Evolutionary conservation across 2,113 vertebrate genomes (phyloP).

Genomic region (Patagioenas fasciata): DNA sequence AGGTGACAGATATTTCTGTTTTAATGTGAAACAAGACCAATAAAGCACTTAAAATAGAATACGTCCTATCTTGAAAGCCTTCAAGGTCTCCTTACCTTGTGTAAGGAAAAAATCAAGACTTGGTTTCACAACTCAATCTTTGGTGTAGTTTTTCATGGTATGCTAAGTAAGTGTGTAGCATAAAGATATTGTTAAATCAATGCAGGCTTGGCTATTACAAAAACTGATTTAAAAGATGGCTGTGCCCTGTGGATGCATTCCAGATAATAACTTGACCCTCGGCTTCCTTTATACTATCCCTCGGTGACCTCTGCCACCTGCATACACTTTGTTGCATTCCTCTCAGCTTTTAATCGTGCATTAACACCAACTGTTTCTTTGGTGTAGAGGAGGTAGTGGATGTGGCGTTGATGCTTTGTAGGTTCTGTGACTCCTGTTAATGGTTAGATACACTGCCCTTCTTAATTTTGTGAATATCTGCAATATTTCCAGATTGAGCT

Average conservation of each 20-base stretch:
- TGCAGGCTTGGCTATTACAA: constrained; percentile 21
- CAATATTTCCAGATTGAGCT: not conserved
- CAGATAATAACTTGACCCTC: constrained; percentile 56
- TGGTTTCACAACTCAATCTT: not conserved
- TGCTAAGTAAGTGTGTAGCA: not conserved
- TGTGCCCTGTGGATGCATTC: constrained; percentile 22
- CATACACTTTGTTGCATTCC: not conserved
- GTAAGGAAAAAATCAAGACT: not conserved
- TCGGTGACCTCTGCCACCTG: constrained; percentile 42
- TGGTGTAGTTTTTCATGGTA: not conserved
- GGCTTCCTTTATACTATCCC: constrained; percentile 1
- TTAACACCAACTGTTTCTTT: constrained; percentile 1
- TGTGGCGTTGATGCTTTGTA: not conserved
- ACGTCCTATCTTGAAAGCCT: not conserved
- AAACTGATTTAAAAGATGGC: constrained; percentile 36
- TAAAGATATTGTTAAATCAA: constrained; percentile 50
- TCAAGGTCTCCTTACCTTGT: not conserved
- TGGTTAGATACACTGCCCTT: not conserved
- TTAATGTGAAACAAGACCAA: not conserved
- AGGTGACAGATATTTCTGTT: constrained; percentile 37
- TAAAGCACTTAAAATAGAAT: not conserved
- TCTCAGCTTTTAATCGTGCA: not conserved
- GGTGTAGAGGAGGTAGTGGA: not conserved
- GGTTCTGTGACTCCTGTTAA: not conserved
- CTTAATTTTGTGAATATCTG: not conserved